phyloP scores from a whole-genome alignment of 2,888 invertebrate species.

The Euproctis similis region DNA sequence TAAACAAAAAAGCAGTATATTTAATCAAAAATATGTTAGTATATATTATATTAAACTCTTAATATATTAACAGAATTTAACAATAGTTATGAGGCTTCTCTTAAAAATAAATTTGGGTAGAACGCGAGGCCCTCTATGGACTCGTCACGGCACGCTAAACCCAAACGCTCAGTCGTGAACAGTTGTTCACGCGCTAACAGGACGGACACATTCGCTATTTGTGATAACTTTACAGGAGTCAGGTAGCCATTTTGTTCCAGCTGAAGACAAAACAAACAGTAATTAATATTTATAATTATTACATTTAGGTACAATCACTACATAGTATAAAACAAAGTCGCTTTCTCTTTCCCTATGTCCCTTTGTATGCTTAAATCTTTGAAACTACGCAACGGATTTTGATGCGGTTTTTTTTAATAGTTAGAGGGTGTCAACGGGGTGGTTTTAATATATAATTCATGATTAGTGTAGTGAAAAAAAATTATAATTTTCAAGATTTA shows the following conservation, averaged over 20 bases:
- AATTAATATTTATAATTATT: no score
- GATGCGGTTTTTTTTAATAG: no score
- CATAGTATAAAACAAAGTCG: no score
- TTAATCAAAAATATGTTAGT: conserved; percentile 4
- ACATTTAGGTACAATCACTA: no score
- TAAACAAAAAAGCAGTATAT: background rate
- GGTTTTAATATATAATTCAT: no score
- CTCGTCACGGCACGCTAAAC: conserved; percentile 94
- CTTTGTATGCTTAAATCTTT: no score
- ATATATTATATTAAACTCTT: conserved; percentile 20
- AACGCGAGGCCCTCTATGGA: conserved; percentile 95
- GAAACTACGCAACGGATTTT: no score
- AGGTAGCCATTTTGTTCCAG: conserved; percentile 81
- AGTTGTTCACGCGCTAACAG: conserved; percentile 93
- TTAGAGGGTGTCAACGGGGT: no score
- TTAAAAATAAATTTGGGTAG: conserved; percentile 91
- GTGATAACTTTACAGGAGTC: conserved; percentile 91
- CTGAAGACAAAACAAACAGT: no score
- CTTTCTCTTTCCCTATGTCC: no score
- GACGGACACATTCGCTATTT: conserved; percentile 87
- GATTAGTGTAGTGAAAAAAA: no score
- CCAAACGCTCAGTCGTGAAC: conserved; percentile 88
- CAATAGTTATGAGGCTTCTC: conserved; percentile 35
- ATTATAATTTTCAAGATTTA: no score
- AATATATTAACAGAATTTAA: conserved; percentile 19